These are phyloP conservation scores for Melanogrammus aeglefinus DNA, from an alignment of 2,797 vertebrate genomes.

Conservation along the genomic window DNA sequence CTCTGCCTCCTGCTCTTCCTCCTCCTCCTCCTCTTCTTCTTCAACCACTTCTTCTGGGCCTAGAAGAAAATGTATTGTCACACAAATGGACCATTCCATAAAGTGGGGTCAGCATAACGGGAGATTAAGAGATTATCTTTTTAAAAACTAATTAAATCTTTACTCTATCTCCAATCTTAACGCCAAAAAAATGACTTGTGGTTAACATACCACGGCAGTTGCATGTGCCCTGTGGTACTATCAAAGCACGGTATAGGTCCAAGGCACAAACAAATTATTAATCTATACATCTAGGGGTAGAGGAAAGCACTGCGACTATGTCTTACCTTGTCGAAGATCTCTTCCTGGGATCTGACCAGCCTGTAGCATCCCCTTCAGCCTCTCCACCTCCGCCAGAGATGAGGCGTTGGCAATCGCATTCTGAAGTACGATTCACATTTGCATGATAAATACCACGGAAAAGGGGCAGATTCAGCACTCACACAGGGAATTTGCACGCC, in stretches of 20 bases:
- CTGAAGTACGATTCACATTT: conserved; percentile 61
- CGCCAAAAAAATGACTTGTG: neutral
- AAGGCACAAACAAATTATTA: neutral
- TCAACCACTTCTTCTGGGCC: neutral
- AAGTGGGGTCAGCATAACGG: no score
- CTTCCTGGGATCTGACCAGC: conserved; percentile 93
- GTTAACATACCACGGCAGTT: neutral
- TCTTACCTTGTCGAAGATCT: conserved; percentile 75
- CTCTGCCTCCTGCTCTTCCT: conserved; percentile 26
- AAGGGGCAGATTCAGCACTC: neutral
- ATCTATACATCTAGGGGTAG: neutral
- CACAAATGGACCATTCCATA: neutral
- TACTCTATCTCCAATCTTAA: no score
- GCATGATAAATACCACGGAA: neutral
- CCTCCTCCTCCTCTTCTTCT: conserved; percentile 12
- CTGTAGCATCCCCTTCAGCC: conserved; percentile 91
- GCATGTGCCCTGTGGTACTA: no score
- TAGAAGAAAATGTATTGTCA: neutral
- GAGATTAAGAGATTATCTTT: no score
- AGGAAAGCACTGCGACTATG: neutral
- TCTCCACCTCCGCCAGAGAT: conserved; percentile 91
- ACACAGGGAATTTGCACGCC: neutral
- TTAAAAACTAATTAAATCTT: no score
- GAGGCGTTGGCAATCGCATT: conserved; percentile 91
- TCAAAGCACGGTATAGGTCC: neutral